Evolutionary conservation across 37 sponge, comb jelly and placozoan species (phyloP), one percentile per base, ranked within the genome.

Genomic region (Amphimedon queenslandica): DNA sequence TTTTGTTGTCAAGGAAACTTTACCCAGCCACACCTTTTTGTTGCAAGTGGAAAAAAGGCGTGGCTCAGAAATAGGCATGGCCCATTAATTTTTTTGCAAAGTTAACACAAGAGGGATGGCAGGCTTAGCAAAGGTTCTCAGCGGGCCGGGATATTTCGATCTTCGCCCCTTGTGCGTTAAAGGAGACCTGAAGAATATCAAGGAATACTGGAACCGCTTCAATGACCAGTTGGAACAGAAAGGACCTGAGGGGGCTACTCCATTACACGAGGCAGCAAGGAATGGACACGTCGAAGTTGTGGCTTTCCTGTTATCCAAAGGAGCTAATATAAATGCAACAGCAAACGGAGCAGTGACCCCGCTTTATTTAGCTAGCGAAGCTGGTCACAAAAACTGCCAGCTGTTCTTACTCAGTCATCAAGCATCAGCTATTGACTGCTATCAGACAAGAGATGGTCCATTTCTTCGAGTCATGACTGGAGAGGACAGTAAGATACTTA

Each of bases 111-210:
- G n/a, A n/a, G n/a, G n/a, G n/a, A n/a, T n/a, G n/a, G n/a, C n/a
- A n/a, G n/a, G n/a, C n/a, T n/a, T n/a, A n/a, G n/a, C n/a, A n/a
- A n/a, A n/a, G n/a, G 53, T 47, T 47, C 13, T 13, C 8, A 18
- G 8, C 8, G 53, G 53, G 53, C 13, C 53, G 13, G 53, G 53
- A 47, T 13, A 8, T 13, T 47, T 18, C 53, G 53, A 47, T 47
- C 53, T 47, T 13, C 53, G 13, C 13, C 53, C 53, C 13, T 13
- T 47, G 8, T 47, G 53, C 13, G 53, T 13, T 57, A 34, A 51
- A 2, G 28, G 86, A 81, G 55, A 94, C 95, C 79, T 90, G 83
- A 11, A 94, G 55, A 38, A 83, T 43, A 42, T 94, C 92, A 55
- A 94, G 80, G 21, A 88, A 82, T 84, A 90, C 87, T 34, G 77